Percentiles rank a stretch among this genome's conserved stretches.
These are phyloP conservation scores for Nibea albiflora DNA, from an alignment of 2,113 vertebrate genomes.

Conservation along the genomic window DNA sequence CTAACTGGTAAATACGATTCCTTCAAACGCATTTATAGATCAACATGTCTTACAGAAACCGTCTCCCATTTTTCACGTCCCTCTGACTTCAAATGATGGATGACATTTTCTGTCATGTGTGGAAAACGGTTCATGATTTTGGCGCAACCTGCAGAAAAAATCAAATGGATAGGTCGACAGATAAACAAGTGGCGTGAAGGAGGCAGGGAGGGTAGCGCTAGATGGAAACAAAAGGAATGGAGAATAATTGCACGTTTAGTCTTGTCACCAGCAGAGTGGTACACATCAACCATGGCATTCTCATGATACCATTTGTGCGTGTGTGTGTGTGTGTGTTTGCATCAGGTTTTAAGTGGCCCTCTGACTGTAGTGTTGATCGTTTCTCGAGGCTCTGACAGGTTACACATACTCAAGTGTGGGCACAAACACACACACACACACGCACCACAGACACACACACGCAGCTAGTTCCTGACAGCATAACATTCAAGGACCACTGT, in stretches of 20 bases:
- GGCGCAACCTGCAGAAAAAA: constrained; percentile 21
- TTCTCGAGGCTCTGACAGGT: constrained; percentile 67
- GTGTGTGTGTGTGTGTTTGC: constrained; percentile 25
- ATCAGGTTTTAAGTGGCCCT: constrained; percentile 74
- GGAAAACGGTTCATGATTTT: constrained; percentile 49
- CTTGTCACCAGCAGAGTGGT: constrained; percentile 58
- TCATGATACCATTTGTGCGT: constrained; percentile 40
- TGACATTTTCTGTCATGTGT: constrained; percentile 33
- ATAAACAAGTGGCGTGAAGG: constrained; percentile 58
- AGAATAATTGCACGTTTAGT: constrained; percentile 75
- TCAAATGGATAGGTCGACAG: constrained; percentile 49
- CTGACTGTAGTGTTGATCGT: constrained; percentile 73
- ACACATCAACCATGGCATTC: constrained; percentile 58
- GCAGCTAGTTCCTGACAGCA: constrained; percentile 48
- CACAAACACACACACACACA: constrained; percentile 20
- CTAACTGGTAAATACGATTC: neutral
- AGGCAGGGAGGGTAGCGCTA: constrained; percentile 42
- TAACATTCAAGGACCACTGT: constrained; percentile 70
- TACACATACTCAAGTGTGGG: constrained; percentile 45
- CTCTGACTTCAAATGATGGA: constrained; percentile 9
- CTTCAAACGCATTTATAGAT: neutral
- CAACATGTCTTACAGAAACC: neutral
- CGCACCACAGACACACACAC: constrained; percentile 12
- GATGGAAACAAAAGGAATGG: constrained; percentile 69
- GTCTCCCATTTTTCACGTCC: neutral